These are phyloP conservation scores for Kryptopterus vitreolus DNA, from an alignment of 2,797 vertebrate genomes.

Conservation along the genomic window DNA sequence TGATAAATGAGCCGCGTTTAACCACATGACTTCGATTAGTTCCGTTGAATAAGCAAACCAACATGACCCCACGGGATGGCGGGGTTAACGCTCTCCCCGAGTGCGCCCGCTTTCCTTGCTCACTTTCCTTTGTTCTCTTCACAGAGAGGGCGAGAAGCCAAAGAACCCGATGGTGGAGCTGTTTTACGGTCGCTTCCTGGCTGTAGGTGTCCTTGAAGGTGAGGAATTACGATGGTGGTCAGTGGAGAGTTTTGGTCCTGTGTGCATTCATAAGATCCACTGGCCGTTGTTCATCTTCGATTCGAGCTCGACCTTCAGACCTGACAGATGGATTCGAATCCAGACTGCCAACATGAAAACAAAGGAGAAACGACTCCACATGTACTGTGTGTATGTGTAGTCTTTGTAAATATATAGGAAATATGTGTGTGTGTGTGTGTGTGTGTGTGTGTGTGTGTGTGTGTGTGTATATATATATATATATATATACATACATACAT, in stretches of 20 bases:
- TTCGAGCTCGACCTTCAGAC: background rate
- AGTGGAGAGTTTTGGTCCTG: background rate
- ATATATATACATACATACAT: too few species aligned
- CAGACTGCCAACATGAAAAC: background rate
- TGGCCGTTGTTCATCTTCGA: background rate
- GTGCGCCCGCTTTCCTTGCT: background rate
- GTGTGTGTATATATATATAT: too few species aligned
- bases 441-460: too few species aligned
- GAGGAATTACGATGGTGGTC: slow-evolving; percentile 17
- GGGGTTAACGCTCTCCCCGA: background rate
- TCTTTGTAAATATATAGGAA: background rate
- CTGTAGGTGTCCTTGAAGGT: slow-evolving; percentile 97
- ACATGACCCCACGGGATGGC: background rate
- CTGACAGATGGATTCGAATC: background rate
- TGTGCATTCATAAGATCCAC: background rate
- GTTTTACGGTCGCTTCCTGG: slow-evolving; percentile 95
- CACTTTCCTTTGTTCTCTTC: slow-evolving; percentile 30
- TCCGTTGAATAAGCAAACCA: slow-evolving; percentile 32
- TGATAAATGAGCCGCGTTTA: slow-evolving; percentile 43
- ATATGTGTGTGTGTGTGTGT: background rate
- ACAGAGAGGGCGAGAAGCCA: slow-evolving; percentile 94
- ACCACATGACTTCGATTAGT: slow-evolving; percentile 41
- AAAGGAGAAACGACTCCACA: background rate
- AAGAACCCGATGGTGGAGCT: slow-evolving; percentile 99
- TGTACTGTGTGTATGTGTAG: too few species aligned